Conservation (phyloP, 2,888 invertebrate genomes). For the Limnephilus marmoratus region DNA sequence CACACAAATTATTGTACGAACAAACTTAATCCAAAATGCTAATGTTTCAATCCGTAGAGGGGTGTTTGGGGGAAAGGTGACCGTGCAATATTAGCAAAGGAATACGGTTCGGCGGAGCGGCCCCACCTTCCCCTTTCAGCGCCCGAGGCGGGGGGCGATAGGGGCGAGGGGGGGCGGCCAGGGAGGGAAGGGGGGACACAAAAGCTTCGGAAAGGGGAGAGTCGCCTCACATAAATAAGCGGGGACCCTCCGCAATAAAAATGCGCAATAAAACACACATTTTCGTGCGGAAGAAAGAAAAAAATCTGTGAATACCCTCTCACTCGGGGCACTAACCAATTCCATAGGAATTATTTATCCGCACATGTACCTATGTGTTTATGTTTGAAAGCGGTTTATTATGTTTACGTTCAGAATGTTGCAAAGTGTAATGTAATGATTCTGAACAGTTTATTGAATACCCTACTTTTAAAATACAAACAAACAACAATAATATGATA, state of each 20-base stretch:
- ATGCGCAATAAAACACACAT: constrained; percentile 53
- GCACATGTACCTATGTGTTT: constrained; percentile 4
- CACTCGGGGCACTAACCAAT: not conserved
- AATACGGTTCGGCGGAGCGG: not conserved
- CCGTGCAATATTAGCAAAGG: constrained; percentile 28
- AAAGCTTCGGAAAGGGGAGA: constrained; percentile 33
- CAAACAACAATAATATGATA: not conserved
- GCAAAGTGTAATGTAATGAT: not conserved
- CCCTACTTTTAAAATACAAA: not conserved
- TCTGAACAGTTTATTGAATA: not conserved
- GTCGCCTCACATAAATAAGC: constrained; percentile 44
- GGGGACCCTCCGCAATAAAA: constrained; percentile 51
- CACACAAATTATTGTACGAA: constrained; percentile 32
- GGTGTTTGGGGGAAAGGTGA: constrained; percentile 19
- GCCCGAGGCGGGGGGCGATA: not conserved
- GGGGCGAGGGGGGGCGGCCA: not conserved
- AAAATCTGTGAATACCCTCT: constrained; percentile 43
- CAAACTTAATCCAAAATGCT: constrained; percentile 35
- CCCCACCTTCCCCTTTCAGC: constrained; percentile 18
- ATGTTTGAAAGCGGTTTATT: constrained; percentile 8
- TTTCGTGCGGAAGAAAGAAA: constrained; percentile 50
- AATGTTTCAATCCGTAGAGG: constrained; percentile 31
- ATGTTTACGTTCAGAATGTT: not conserved
- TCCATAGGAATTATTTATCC: constrained; percentile 3
- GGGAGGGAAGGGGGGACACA: constrained; percentile 9